Conservation (phyloP, 2,113 vertebrate genomes). For the Callipepla californica region DNA sequence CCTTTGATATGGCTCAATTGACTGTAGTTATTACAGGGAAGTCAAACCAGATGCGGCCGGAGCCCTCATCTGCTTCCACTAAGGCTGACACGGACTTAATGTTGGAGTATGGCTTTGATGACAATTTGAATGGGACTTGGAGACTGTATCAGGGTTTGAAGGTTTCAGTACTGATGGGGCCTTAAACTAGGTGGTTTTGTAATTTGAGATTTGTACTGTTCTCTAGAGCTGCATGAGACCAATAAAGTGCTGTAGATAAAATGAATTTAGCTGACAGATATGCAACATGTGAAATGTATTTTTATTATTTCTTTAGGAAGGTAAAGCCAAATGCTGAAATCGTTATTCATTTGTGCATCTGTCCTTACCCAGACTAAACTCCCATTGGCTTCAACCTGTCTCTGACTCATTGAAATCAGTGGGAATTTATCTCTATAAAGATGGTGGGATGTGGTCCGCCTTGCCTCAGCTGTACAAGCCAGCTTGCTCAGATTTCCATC, state of each 20-base stretch:
- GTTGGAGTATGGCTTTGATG: constrained; percentile 62
- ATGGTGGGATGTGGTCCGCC: not conserved
- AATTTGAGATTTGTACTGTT: constrained; percentile 63
- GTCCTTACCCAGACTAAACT: not conserved
- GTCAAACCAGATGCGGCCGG: constrained; percentile 49
- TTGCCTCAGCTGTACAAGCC: not conserved
- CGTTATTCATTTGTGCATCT: constrained; percentile 15
- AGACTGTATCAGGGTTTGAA: constrained; percentile 49
- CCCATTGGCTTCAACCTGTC: not conserved
- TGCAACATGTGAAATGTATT: constrained; percentile 42
- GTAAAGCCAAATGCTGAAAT: constrained; percentile 46
- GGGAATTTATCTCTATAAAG: not conserved
- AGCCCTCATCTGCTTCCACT: constrained; percentile 68
- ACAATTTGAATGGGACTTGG: constrained; percentile 66
- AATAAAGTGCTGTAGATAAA: constrained; percentile 49
- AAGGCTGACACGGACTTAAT: constrained; percentile 57
- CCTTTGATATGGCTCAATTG: constrained; percentile 44
- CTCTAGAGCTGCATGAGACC: constrained; percentile 46
- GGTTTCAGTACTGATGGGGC: constrained; percentile 27
- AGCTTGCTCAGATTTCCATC: not conserved
- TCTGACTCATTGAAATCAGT: not conserved
- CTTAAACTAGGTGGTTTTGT: constrained; percentile 59
- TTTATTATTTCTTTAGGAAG: constrained; percentile 58
- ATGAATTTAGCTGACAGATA: constrained; percentile 60
- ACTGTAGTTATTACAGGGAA: constrained; percentile 40